Percentiles rank a stretch among this genome's conserved stretches.
phyloP scores from a whole-genome alignment of 2,113 vertebrate genomes.

The Etheostoma cragini region DNA sequence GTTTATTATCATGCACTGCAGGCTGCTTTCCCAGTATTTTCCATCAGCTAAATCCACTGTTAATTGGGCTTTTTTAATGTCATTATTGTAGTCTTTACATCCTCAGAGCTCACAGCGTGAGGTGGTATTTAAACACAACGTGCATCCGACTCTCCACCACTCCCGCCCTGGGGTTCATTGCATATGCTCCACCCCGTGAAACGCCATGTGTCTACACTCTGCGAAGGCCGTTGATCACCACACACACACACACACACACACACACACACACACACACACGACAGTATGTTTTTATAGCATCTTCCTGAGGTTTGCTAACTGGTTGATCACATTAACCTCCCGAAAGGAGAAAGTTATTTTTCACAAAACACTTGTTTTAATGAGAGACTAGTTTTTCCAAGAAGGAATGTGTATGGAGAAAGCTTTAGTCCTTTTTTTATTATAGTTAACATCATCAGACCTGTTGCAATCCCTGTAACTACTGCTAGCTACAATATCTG shows the following conservation, averaged over 20 bases:
- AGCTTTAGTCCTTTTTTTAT: too few relatives aligned
- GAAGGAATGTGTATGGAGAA: too few relatives aligned
- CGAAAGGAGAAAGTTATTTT: background rate
- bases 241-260: background rate
- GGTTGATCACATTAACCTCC: slow-evolving; percentile 22
- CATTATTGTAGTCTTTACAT: slow-evolving; percentile 6
- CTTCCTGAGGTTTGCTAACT: slow-evolving; percentile 9
- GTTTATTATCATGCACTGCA: background rate
- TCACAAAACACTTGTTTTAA: background rate
- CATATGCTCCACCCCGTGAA: background rate
- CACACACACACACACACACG: background rate
- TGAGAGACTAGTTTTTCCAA: background rate
- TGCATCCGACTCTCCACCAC: background rate
- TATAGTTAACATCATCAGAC: too few relatives aligned
- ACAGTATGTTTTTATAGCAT: slow-evolving; percentile 10
- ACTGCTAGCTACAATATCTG: too few relatives aligned
- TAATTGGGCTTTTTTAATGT: slow-evolving; percentile 26
- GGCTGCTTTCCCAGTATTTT: background rate
- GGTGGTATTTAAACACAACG: slow-evolving; percentile 54
- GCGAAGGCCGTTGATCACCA: background rate
- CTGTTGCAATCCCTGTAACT: too few relatives aligned
- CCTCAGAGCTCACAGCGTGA: slow-evolving; percentile 41
- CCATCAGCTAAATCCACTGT: slow-evolving; percentile 21
- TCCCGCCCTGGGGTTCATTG: background rate
- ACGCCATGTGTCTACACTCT: slow-evolving; percentile 4